Evolutionary conservation across 1,140 invertebrate species (phyloP), one percentile per base, ranked within the genome.

Genomic region (Pantala flavescens): DNA sequence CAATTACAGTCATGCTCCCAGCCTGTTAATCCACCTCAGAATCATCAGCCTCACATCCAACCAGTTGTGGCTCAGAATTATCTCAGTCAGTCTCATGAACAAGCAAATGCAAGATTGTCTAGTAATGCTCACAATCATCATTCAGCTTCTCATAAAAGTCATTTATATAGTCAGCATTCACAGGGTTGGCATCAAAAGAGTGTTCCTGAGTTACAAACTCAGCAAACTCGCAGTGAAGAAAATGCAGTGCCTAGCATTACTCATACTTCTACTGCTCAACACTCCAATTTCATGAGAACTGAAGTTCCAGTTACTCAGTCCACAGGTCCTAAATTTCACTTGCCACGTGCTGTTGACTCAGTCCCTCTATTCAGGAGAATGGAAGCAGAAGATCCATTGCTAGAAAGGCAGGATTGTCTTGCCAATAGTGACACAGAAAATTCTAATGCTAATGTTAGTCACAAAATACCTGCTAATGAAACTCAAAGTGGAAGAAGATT

Each of bases 301-400:
- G 49, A 63, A 19, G 49, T 21, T 63, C 49, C 49, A 3, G 49
- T 63, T 21, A 63, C 49, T 19, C 82, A 86, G 77, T 86, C 85
- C 79, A 63, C 74, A 19, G 49, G 71, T 9, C 76, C 78, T 74
- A 89, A 90, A 79, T 86, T 90, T 75, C 87, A 90, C 79, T 84
- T 90, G 78, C 89, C 89, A 7, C 87, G 87, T 82, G 89, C 89
- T 21, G 83, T 90, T 10, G 89, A 88, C 79, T 88, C 87, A 12
- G 84, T 87, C 14, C 23, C 24, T 2, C 19, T 24, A 10, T n/a
- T 73, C 7, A 10, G 19, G 24, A 73, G 72, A 21, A 42, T 49
- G 3, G 72, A 73, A 21, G n/a, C 82, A 83, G 71, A 81, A 80
- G 75, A 74, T 72, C 7, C 55, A 73, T 19, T 23, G 9, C 24